A percentile compares a stretch with the other conserved stretches of the same genome.
Conservation (phyloP, 2,888 invertebrate species). For the Tanytarsus gracilentus region DNA sequence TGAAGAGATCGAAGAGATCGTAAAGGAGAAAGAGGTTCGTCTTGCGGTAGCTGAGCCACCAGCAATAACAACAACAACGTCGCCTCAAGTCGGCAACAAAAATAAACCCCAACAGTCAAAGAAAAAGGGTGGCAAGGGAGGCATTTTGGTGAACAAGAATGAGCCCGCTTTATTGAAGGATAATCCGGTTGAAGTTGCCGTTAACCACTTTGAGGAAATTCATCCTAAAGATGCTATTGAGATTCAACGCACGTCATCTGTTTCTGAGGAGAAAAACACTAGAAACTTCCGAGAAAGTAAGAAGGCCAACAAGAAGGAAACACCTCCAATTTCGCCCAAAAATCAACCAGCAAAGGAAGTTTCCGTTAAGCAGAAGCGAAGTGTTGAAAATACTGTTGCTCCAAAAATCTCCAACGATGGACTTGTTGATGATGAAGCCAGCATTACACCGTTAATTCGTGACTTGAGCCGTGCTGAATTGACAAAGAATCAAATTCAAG, state of each 20-base stretch:
- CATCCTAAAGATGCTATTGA: constrained; percentile 69
- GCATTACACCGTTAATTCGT: constrained; percentile 59
- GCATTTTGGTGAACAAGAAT: constrained; percentile 41
- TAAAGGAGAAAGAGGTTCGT: too few species aligned
- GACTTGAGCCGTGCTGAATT: constrained; percentile 72
- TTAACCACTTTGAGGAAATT: constrained; percentile 67
- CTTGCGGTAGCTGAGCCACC: not conserved
- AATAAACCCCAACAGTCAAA: not conserved
- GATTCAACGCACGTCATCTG: constrained; percentile 30
- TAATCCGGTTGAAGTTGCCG: constrained; percentile 11
- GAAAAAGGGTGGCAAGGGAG: constrained; percentile 33
- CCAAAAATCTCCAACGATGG: constrained; percentile 38
- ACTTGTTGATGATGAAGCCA: constrained; percentile 56
- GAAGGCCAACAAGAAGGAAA: constrained; percentile 34
- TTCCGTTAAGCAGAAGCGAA: constrained; percentile 35
- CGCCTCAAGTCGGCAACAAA: not conserved
- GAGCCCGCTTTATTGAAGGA: constrained; percentile 36
- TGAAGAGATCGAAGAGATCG: too few species aligned
- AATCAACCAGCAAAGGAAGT: constrained; percentile 35
- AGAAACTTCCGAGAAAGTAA: constrained; percentile 34
- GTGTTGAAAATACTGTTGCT: constrained; percentile 35
- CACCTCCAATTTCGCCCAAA: constrained; percentile 34
- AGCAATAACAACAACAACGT: not conserved
- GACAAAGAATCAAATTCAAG: constrained; percentile 79
- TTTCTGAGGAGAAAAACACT: not conserved